These are phyloP conservation scores for Stenichneumon culpator DNA, from an alignment of 2,888 invertebrate genomes.

Conservation along the genomic window DNA sequence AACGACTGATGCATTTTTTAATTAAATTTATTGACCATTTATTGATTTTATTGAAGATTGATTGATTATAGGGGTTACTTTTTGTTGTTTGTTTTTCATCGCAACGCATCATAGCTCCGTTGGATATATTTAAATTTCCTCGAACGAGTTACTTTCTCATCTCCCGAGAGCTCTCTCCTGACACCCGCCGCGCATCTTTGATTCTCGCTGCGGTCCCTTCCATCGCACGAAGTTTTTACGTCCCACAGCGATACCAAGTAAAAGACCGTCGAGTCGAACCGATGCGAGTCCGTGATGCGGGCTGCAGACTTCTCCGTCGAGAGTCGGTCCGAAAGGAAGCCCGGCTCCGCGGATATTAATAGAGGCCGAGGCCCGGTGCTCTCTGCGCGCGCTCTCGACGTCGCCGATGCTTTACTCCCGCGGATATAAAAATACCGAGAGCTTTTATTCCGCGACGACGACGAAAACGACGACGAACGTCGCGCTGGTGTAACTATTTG, in stretches of 20 bases:
- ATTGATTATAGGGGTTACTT: too few relatives aligned
- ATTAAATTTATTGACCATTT: not conserved
- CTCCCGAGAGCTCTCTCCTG: not conserved
- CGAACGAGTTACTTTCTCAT: constrained; percentile 8
- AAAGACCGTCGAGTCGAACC: constrained; percentile 25
- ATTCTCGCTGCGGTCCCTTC: not conserved
- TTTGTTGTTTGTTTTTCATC: too few relatives aligned
- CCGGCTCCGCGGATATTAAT: constrained; percentile 83
- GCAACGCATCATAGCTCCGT: too few relatives aligned
- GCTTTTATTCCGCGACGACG: constrained; percentile 75
- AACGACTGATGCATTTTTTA: not conserved
- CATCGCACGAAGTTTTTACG: not conserved
- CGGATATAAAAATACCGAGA: constrained; percentile 83
- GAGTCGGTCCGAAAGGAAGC: constrained; percentile 73
- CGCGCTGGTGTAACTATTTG: constrained; percentile 36
- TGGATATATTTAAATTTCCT: not conserved
- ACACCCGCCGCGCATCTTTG: not conserved
- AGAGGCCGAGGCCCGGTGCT: constrained; percentile 82
- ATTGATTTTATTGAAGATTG: too few relatives aligned
- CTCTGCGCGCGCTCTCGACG: constrained; percentile 54
- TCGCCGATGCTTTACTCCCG: constrained; percentile 76
- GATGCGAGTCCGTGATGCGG: constrained; percentile 20
- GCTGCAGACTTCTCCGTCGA: constrained; percentile 28
- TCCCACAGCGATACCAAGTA: not conserved
- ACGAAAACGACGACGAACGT: constrained; percentile 26